phyloP scores from a whole-genome alignment of 2,797 vertebrate genomes.

The Clarias platycephalus region DNA sequence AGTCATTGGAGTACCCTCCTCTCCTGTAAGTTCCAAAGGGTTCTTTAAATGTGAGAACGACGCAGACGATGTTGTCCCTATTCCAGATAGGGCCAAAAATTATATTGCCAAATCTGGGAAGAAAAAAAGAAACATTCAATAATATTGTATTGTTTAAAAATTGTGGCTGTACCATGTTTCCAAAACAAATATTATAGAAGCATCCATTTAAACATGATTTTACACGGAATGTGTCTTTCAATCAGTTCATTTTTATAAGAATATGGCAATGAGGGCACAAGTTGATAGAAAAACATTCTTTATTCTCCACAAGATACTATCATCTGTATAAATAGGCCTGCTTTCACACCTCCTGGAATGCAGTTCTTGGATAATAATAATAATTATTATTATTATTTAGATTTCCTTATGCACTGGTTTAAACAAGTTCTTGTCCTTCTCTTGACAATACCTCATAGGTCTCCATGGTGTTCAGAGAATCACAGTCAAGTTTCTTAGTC shows the following conservation, averaged over 20 bases:
- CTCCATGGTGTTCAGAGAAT: no score
- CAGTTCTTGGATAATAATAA: background rate
- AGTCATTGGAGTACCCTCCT: slow-evolving; percentile 92
- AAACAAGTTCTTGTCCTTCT: background rate
- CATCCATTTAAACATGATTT: background rate
- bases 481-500: no score
- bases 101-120: slow-evolving; percentile 87
- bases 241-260: background rate
- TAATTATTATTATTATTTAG: background rate
- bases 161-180: background rate
- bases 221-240: background rate
- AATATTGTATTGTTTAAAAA: background rate
- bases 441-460: no score
- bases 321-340: background rate
- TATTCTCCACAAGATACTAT: no score
- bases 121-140: background rate
- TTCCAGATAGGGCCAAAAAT: slow-evolving; percentile 95
- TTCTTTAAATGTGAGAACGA: slow-evolving; percentile 92
- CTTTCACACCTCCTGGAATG: background rate
- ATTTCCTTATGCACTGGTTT: background rate
- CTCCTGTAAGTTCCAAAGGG: slow-evolving; percentile 92
- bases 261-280: background rate
- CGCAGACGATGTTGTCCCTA: slow-evolving; percentile 87
- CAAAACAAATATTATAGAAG: background rate
- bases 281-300: background rate